phyloP scores from a whole-genome alignment of 1,140 invertebrate species.

The Stenopsyche tienmushanensis region DNA sequence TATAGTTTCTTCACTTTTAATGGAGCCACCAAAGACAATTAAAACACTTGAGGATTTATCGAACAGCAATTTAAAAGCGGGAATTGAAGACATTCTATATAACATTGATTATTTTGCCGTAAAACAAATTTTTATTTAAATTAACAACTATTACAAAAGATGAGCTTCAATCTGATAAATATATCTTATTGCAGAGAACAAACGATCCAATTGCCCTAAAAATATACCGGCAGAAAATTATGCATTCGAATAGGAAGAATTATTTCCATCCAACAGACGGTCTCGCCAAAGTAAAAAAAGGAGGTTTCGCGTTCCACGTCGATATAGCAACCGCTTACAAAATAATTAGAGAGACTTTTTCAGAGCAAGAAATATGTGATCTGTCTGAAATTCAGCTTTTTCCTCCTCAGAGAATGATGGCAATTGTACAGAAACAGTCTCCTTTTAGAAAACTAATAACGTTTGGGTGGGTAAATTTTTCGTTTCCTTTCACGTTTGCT shows the following conservation, averaged over 20 bases:
- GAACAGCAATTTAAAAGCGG: constrained; percentile 61
- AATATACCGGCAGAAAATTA: constrained; percentile 56
- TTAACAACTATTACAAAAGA: too few species aligned
- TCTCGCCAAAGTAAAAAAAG: constrained; percentile 48
- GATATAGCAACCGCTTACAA: constrained; percentile 63
- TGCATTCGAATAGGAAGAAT: constrained; percentile 41
- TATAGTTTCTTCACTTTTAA: constrained; percentile 70
- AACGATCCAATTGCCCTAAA: constrained; percentile 57
- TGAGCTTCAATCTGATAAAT: background rate
- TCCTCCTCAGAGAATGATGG: constrained; percentile 55
- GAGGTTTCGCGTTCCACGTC: constrained; percentile 64
- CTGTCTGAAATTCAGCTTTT: constrained; percentile 60
- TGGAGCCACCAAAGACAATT: constrained; percentile 64
- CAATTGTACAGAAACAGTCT: constrained; percentile 59
- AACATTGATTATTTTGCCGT: constrained; percentile 64
- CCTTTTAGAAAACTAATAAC: constrained; percentile 64
- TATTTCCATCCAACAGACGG: constrained; percentile 46
- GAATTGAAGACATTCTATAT: constrained; percentile 63
- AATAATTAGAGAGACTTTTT: constrained; percentile 60
- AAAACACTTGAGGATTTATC: constrained; percentile 61
- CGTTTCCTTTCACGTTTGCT: too few species aligned
- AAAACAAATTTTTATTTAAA: background rate
- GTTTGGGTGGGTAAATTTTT: constrained; percentile 58
- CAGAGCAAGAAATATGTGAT: constrained; percentile 63
- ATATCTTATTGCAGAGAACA: constrained; percentile 53